phyloP scores from a whole-genome alignment of 2,113 vertebrate genomes.

The Andinoacara biseriatus region DNA sequence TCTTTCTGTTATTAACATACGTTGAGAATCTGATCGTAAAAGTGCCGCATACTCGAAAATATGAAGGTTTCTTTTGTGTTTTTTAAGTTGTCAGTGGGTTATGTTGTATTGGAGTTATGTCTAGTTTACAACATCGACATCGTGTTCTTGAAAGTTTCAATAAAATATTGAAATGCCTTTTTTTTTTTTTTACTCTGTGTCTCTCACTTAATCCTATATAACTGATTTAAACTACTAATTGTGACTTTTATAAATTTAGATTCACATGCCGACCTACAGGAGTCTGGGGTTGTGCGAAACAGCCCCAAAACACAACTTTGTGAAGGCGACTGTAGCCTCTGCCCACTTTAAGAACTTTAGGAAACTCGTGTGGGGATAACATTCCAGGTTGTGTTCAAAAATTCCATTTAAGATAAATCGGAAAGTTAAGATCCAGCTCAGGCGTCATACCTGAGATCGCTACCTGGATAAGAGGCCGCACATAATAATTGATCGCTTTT shows the following conservation, averaged over 20 bases:
- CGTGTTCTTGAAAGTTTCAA: slow-evolving; percentile 92
- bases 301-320: neutral
- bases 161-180: slow-evolving; percentile 78
- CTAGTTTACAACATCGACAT: slow-evolving; percentile 83
- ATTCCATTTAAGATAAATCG: slow-evolving; percentile 23
- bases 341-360: neutral
- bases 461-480: slow-evolving; percentile 29
- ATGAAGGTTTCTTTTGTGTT: slow-evolving; percentile 93
- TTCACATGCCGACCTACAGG: neutral
- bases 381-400: slow-evolving; percentile 5
- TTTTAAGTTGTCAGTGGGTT: slow-evolving; percentile 87
- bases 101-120: slow-evolving; percentile 81
- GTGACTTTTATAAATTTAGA: neutral
- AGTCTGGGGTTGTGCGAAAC: neutral
- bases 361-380: neutral
- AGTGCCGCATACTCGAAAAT: slow-evolving; percentile 77
- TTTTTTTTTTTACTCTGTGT: slow-evolving; percentile 9
- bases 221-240: neutral
- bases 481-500: neutral
- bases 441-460: slow-evolving; percentile 54
- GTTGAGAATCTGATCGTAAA: slow-evolving; percentile 80
- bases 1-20: slow-evolving; percentile 69
- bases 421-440: neutral
- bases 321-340: neutral
- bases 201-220: neutral